A percentile compares a stretch with the other conserved stretches of the same genome.
Conservation (phyloP, 2,797 vertebrate genomes). For the Manis pentadactyla region DNA sequence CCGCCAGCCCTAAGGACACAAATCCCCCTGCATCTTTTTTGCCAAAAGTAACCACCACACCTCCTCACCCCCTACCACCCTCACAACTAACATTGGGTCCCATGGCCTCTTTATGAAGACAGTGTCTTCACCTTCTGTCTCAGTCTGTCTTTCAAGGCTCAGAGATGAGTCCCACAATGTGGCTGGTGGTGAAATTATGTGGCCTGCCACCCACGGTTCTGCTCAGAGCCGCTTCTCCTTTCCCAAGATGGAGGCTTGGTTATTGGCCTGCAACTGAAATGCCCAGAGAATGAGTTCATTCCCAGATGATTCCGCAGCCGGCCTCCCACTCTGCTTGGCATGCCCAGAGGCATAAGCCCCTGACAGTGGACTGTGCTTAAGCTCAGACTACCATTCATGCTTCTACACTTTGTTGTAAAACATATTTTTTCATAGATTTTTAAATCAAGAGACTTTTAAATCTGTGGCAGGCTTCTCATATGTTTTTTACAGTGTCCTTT, state of each 20-base stretch:
- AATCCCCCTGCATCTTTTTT: not conserved
- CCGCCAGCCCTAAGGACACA: not conserved
- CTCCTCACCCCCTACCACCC: not conserved
- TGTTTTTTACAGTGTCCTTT: not conserved
- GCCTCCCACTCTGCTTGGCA: not conserved
- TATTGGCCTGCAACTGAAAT: not conserved
- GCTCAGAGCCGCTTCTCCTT: not conserved
- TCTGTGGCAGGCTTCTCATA: not conserved
- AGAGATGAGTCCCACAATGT: not conserved
- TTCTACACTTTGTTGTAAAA: not conserved
- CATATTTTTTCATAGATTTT: not conserved
- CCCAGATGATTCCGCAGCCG: not conserved
- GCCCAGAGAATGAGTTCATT: not conserved
- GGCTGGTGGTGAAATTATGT: not conserved
- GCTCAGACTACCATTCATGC: not conserved
- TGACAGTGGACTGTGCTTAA: not conserved
- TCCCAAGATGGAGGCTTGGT: not conserved
- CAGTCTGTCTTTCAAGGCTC: not conserved
- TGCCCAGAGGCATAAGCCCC: fast-evolving
- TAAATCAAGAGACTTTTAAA: not conserved
- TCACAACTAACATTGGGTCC: not conserved
- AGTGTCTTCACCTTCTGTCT: not conserved
- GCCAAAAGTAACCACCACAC: not conserved
- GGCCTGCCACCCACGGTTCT: fast-evolving
- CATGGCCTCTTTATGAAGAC: not conserved